A percentile compares a stretch with the other conserved stretches of the same genome.
These are phyloP conservation scores for Leptinotarsa undecemlineata DNA, from an alignment of 1,140 invertebrate genomes.

Conservation along the genomic window DNA sequence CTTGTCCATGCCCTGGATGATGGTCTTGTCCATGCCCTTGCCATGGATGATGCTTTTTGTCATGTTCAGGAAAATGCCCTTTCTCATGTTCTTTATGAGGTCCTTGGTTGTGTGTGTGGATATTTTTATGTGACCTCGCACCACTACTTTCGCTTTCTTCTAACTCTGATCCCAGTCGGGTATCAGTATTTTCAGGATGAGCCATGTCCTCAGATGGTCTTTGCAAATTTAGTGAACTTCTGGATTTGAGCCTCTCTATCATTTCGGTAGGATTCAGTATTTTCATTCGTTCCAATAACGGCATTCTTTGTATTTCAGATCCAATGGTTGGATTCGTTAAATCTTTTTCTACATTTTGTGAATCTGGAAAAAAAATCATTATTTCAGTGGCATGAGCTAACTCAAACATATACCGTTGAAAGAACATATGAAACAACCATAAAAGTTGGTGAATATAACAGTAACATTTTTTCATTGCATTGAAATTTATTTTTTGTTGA, in stretches of 20 bases:
- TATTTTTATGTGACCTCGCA: neutral
- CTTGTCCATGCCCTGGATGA: neutral
- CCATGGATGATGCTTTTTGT: neutral
- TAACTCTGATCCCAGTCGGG: neutral
- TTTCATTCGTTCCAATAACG: neutral
- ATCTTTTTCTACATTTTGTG: neutral
- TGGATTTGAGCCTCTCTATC: slow-evolving; percentile 6
- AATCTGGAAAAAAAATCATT: neutral
- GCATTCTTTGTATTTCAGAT: neutral
- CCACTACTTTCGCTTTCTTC: neutral
- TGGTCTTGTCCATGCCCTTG: neutral
- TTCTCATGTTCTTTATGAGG: neutral
- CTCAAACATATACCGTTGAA: no score
- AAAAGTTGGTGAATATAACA: no score
- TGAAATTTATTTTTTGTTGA: no score
- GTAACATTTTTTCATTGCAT: no score
- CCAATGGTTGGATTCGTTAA: neutral
- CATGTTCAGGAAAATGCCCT: neutral
- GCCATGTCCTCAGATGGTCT: neutral
- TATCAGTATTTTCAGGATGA: neutral
- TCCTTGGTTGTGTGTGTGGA: neutral
- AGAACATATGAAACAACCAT: no score
- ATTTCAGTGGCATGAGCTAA: no score
- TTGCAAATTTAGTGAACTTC: neutral
- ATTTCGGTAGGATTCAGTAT: neutral